Evolutionary conservation across 2,797 vertebrate species (phyloP).

Genomic region (Bradypodion ventrale): DNA sequence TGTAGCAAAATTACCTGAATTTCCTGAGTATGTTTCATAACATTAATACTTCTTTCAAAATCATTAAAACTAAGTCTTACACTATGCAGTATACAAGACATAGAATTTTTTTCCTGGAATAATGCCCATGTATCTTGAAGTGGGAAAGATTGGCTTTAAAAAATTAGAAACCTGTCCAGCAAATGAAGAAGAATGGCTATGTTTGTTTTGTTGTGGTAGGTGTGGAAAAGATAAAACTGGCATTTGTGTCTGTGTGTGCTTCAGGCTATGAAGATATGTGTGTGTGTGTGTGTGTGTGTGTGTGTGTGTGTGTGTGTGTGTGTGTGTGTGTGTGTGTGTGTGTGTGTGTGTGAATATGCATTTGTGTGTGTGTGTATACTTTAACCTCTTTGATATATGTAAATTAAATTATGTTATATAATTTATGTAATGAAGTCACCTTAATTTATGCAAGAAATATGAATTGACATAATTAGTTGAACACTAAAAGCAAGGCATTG

Average conservation of each 20-base stretch:
- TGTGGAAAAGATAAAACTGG: neutral
- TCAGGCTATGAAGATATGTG: neutral
- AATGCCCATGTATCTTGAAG: neutral
- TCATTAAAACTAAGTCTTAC: neutral
- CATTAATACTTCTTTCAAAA: neutral
- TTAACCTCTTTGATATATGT: no score
- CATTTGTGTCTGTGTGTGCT: neutral
- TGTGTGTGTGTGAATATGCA: no score
- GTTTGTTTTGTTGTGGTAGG: neutral
- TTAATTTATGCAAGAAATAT: constrained; percentile 11
- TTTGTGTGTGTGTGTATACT: no score
- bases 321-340: neutral
- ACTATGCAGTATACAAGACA: neutral
- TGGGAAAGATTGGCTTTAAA: neutral
- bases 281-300: no score
- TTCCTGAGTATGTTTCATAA: neutral
- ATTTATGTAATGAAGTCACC: no score
- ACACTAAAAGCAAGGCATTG: constrained; percentile 33
- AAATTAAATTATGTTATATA: no score
- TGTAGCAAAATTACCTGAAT: neutral
- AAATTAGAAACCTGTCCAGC: neutral
- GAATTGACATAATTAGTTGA: constrained; percentile 7
- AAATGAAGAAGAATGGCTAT: neutral
- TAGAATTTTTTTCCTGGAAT: neutral
- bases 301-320: no score